Evolutionary conservation across 2,888 invertebrate genomes (phyloP).

Genomic region (Rhodophaea formosa): DNA sequence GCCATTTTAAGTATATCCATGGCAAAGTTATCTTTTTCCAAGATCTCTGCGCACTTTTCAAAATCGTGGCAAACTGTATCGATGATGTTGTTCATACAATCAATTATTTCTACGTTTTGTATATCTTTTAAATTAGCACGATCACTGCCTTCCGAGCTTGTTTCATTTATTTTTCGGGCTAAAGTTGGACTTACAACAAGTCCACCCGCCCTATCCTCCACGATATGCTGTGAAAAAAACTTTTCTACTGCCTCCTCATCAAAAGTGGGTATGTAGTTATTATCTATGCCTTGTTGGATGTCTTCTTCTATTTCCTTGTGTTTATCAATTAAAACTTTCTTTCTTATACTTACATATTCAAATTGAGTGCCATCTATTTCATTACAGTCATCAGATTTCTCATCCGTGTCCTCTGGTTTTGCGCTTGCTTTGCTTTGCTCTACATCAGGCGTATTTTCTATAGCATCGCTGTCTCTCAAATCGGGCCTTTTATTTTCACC

Average conservation of each 20-base stretch:
- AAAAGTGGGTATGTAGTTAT: slow-evolving; percentile 25
- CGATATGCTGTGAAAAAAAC: slow-evolving; percentile 54
- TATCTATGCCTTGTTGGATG: slow-evolving; percentile 16
- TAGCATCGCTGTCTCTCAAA: slow-evolving; percentile 34
- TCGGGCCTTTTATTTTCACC: slow-evolving; percentile 34
- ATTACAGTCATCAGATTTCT: slow-evolving; percentile 55
- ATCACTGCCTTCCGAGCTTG: slow-evolving; percentile 53
- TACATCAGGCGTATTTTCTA: slow-evolving; percentile 41
- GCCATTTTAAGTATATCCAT: background rate
- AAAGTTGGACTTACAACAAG: slow-evolving; percentile 52
- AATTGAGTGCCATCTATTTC: slow-evolving; percentile 49
- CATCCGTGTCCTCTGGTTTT: slow-evolving; percentile 22
- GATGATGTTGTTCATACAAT: slow-evolving; percentile 56
- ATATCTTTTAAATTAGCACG: slow-evolving; percentile 32
- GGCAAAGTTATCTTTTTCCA: slow-evolving; percentile 29
- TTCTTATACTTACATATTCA: slow-evolving; percentile 39
- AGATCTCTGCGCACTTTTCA: slow-evolving; percentile 45
- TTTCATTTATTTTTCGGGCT: slow-evolving; percentile 57
- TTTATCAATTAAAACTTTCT: slow-evolving; percentile 24
- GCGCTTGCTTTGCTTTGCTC: slow-evolving; percentile 20
- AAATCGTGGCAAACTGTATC: slow-evolving; percentile 58
- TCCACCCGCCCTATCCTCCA: slow-evolving; percentile 39
- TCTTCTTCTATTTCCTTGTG: slow-evolving; percentile 25
- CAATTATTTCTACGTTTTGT: slow-evolving; percentile 46
- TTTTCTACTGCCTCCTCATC: slow-evolving; percentile 47